A percentile compares a stretch with the other conserved stretches of the same genome.
phyloP scores from a whole-genome alignment of 2,797 vertebrate species.

The Parauchenoglanis punctatus region DNA sequence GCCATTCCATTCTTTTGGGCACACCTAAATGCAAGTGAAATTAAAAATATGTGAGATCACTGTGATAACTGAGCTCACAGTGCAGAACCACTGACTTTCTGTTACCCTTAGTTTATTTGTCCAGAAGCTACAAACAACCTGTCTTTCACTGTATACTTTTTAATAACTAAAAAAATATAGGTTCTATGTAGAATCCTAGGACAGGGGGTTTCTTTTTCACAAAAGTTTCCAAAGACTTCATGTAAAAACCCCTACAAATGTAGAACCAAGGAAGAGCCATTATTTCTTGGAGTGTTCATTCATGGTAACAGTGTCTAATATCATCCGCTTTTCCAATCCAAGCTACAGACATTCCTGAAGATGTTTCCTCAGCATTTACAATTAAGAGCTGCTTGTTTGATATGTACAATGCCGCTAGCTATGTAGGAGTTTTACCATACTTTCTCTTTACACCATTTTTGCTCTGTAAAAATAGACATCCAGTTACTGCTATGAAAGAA shows the following conservation, averaged over 20 bases:
- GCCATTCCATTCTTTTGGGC: slow-evolving; percentile 87
- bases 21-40: slow-evolving; percentile 75
- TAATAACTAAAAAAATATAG: neutral
- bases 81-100: neutral
- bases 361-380: neutral
- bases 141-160: neutral
- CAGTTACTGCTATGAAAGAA: neutral
- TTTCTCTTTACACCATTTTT: neutral
- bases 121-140: neutral
- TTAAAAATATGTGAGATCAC: neutral
- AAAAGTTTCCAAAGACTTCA: neutral
- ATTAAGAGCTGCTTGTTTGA: neutral
- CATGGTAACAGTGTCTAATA: neutral
- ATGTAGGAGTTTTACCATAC: neutral
- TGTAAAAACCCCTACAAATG: neutral
- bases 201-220: neutral
- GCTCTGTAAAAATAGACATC: neutral
- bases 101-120: no score
- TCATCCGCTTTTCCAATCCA: neutral
- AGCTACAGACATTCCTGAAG: neutral
- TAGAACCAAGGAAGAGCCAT: neutral
- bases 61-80: neutral
- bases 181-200: neutral
- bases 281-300: neutral
- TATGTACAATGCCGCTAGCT: neutral